Percentiles rank a stretch among this genome's conserved stretches.
Conservation (phyloP, 1,140 invertebrate genomes). For the Orussus abietinus region DNA sequence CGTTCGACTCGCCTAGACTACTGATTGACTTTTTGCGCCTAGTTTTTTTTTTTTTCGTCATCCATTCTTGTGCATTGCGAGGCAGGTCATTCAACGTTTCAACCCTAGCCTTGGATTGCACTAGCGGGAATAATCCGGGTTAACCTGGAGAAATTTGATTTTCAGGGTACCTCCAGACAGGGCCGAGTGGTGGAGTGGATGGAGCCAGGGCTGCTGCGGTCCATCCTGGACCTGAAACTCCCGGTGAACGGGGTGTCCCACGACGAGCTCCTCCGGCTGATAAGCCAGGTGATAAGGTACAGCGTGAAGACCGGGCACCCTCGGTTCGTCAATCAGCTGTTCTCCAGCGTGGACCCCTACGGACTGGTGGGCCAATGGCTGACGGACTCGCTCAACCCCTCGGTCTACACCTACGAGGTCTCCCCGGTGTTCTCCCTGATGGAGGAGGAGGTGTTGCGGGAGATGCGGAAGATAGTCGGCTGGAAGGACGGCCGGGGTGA, state of each 20-base stretch:
- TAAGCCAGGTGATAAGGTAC: constrained; percentile 68
- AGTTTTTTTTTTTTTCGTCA: too few relatives aligned
- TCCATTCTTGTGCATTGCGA: too few relatives aligned
- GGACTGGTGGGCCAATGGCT: constrained; percentile 81
- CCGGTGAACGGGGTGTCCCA: constrained; percentile 59
- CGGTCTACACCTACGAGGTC: constrained; percentile 89
- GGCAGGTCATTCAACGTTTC: too few relatives aligned
- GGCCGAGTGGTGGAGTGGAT: constrained; percentile 74
- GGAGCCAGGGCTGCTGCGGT: constrained; percentile 62
- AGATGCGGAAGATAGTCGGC: constrained; percentile 85
- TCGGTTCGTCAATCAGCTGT: constrained; percentile 83
- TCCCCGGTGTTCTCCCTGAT: constrained; percentile 83
- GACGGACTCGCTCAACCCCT: constrained; percentile 80
- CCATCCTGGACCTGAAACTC: constrained; percentile 65
- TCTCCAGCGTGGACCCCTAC: constrained; percentile 82
- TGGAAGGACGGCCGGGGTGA: constrained; percentile 71
- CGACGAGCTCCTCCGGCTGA: constrained; percentile 62
- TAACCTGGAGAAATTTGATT: too few relatives aligned
- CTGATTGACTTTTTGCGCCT: too few relatives aligned
- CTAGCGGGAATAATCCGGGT: too few relatives aligned
- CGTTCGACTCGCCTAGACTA: too few relatives aligned
- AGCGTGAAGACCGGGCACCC: constrained; percentile 86
- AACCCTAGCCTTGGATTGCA: too few relatives aligned
- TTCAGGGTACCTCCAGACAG: constrained; percentile 57
- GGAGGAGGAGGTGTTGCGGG: constrained; percentile 74